Evolutionary conservation across 2,888 invertebrate genomes (phyloP), one percentile per base, ranked within the genome.

Genomic region (Phragmatobia fuliginosa): DNA sequence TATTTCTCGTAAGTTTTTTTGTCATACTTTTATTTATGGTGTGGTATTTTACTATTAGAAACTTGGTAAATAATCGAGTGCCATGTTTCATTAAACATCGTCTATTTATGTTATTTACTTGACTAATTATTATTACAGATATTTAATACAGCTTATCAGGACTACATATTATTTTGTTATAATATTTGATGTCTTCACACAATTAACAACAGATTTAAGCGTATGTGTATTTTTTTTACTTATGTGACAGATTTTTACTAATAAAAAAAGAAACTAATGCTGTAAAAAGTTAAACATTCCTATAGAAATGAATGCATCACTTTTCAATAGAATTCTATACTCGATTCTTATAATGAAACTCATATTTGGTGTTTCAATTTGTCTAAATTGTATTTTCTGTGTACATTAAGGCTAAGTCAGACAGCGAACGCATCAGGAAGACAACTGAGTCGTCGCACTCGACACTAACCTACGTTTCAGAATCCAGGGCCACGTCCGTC

Each of bases 11-110:
- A 16, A 45, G 25, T 68, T 62, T 31, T 32, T 59, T 64, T 60
- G 5, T 33, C 18, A 45, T 33, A 25, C 28, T 21, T 36, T 62
- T 49, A 31, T n/a, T 16, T 49, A 52, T 31, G 49, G 59, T 25
- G 58, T 32, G 45, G 58, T 31, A 58, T 70, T 59, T 63, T 66
- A 31, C 62, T 49, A 58, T 62, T 33, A 21, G 38, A 62, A 41
- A 56, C 49, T 6, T 62, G 36, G 6, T 64, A 52, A n/a, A 25
- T 25, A 28, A 16, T 56, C 21, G 36, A 56, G 64, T 64, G 64
- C 64, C 64, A 64, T 64, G 59, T 59, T 59, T 59, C 59, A 21
- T 59, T 59, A 8, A 59, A 59, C 32, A 59, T 58, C 10, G 16
- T 56, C 16, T 56, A 28, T 56, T 28, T 28, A 56, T 56, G 25